These are phyloP conservation scores for Gobionotothen gibberifrons DNA, from an alignment of 2,797 vertebrate species.

Conservation along the genomic window DNA sequence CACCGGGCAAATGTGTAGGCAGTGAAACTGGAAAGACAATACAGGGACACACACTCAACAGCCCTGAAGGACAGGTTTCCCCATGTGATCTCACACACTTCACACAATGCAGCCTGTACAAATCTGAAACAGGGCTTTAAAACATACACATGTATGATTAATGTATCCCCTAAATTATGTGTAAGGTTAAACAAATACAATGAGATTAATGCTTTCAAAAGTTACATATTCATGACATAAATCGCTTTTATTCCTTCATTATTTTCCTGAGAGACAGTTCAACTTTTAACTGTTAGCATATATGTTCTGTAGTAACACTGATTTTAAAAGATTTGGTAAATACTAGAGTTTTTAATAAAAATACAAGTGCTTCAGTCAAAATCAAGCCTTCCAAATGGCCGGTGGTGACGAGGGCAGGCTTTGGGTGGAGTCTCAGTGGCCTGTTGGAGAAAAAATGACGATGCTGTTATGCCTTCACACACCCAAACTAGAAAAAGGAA, in stretches of 20 bases:
- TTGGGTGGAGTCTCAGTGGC: conserved; percentile 49
- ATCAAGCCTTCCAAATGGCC: neutral
- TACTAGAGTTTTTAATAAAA: neutral
- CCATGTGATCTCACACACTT: conserved; percentile 37
- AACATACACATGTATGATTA: neutral
- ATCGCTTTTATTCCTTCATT: conserved; percentile 20
- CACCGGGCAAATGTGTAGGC: conserved; percentile 62
- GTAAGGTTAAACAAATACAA: neutral
- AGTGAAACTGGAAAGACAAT: conserved; percentile 79
- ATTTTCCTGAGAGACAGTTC: conserved; percentile 5
- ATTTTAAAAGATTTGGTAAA: neutral
- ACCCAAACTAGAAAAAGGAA: conserved; percentile 30
- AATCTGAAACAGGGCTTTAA: neutral
- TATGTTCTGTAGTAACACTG: neutral
- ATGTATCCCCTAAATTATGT: too few relatives aligned
- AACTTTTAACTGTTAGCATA: neutral
- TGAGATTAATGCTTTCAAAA: neutral
- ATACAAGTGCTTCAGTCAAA: conserved; percentile 8
- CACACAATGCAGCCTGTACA: conserved; percentile 26
- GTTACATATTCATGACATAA: neutral
- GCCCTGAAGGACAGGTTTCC: conserved; percentile 80
- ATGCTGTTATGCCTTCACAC: conserved; percentile 27
- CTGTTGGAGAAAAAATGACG: conserved; percentile 42
- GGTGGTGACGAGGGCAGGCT: conserved; percentile 24
- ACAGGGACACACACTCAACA: conserved; percentile 40